Base-by-base conservation (phyloP, 1,140 invertebrate species). In the Tetramorium parvispinum region DNA sequence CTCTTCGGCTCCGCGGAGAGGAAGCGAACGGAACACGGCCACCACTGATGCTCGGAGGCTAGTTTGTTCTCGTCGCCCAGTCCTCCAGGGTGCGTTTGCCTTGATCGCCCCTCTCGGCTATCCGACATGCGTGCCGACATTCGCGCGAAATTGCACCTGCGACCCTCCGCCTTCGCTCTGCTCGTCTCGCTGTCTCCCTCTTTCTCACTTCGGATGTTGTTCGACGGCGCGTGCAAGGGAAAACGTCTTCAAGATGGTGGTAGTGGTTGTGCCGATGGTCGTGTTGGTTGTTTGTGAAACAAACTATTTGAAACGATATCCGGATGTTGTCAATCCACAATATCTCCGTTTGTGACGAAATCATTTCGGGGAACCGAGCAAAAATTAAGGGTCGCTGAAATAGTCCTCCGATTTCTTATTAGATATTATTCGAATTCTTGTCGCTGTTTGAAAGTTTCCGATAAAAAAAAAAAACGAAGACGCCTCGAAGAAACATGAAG, bases 31-130 rank as follows among this genome's bases (percentile, higher is more conserved):
- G 81, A 87, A 89, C 46, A 76, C 82, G 85, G 86, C 86, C 87
- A 91, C 91, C 88, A 91, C 70, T 32, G 79, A 92, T 92, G 90
- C 90, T 89, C 88, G 88, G 88, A 91, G 90, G 93, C 94, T 95
- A 95, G 94, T 94, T 93, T 91, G 91, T 93, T 91, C 91, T 88
- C 92, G 94, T 94, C 94, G 92, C 91, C 89, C 94, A 93, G 86
- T 93, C 92, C 91, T 94, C 92, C 93, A 93, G 94, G 94, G 92
- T 94, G 93, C 92, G 92, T 94, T 94, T 91, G 88, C 89, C 92
- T 93, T 91, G 93, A 87, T 91, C 91, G 81, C 90, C 88, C 90
- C 88, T 91, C 90, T 90, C 85, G 89, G 89, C 89, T 90, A 88
- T 91, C 53, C 89, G 89, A 86, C 89, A 90, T 90, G 89, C 88